phyloP scores from a whole-genome alignment of 2,113 vertebrate genomes.

The Dolichotis patagonum region DNA sequence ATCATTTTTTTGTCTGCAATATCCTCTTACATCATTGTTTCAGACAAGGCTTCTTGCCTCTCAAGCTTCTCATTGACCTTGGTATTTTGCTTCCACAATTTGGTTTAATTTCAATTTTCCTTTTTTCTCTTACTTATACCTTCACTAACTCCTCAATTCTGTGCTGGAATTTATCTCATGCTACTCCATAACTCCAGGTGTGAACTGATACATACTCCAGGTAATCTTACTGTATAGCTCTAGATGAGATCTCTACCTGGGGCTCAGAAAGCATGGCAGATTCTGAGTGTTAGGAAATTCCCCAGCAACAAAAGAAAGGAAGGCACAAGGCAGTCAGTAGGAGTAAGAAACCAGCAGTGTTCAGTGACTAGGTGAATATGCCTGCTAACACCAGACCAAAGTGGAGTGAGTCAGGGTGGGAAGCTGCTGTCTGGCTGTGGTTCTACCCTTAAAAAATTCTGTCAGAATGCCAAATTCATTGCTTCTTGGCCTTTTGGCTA shows the following conservation, averaged over 20 bases:
- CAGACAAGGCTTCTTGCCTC: background rate
- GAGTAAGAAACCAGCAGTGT: constrained; percentile 26
- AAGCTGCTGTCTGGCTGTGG: constrained; percentile 65
- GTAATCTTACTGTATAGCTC: background rate
- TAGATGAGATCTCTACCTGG: constrained; percentile 4
- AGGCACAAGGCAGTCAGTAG: background rate
- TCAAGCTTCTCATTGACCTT: background rate
- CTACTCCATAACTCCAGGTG: background rate
- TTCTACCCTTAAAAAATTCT: constrained; percentile 64
- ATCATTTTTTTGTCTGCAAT: background rate
- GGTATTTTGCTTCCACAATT: background rate
- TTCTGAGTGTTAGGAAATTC: constrained; percentile 40
- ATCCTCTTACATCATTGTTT: background rate
- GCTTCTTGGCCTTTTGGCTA: too few species aligned
- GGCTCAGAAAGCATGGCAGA: constrained; percentile 3
- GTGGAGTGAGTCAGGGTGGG: background rate
- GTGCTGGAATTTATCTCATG: background rate
- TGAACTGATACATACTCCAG: background rate
- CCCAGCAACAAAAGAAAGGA: constrained; percentile 7
- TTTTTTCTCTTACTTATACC: background rate
- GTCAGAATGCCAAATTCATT: too few species aligned
- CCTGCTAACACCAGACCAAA: constrained; percentile 33
- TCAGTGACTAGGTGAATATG: constrained; percentile 13
- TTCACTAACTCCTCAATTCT: background rate
- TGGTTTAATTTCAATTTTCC: background rate